These are phyloP conservation scores for Diglossa cyanea DNA, from an alignment of 2,797 vertebrate genomes.

Conservation along the genomic window DNA sequence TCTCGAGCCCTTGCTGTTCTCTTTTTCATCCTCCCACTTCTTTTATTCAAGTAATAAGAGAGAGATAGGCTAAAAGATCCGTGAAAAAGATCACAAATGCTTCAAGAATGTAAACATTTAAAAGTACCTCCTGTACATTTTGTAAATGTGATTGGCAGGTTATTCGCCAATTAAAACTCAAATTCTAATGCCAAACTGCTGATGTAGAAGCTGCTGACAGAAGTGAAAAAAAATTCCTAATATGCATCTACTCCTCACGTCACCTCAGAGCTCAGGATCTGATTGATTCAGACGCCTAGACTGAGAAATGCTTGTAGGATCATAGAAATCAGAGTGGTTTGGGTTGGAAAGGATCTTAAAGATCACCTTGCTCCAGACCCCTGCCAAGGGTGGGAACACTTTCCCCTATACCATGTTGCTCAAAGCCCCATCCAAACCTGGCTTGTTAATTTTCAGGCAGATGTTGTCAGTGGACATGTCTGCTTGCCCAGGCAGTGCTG, in stretches of 20 bases:
- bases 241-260: not conserved
- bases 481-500: not conserved
- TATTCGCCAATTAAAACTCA: not conserved
- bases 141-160: not conserved
- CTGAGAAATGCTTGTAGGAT: not conserved
- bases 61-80: not conserved
- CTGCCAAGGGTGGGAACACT: not conserved
- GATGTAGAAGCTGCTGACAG: not conserved
- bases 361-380: not conserved
- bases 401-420: not conserved
- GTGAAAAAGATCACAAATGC: not conserved
- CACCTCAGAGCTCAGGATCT: not conserved
- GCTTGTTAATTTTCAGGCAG: not conserved
- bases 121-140: not conserved
- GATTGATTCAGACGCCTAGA: not conserved
- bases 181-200: not conserved
- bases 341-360: not conserved
- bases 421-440: not conserved
- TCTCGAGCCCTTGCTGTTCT: constrained; percentile 23
- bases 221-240: not conserved
- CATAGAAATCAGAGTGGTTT: not conserved
- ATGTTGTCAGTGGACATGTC: accelerated
- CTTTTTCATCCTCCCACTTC: constrained; percentile 49
- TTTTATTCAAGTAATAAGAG: constrained; percentile 29
- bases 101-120: not conserved